Evolutionary conservation across 2,888 invertebrate genomes (phyloP), one percentile per base, ranked within the genome.

Genomic region (Odontocolon sp.): DNA sequence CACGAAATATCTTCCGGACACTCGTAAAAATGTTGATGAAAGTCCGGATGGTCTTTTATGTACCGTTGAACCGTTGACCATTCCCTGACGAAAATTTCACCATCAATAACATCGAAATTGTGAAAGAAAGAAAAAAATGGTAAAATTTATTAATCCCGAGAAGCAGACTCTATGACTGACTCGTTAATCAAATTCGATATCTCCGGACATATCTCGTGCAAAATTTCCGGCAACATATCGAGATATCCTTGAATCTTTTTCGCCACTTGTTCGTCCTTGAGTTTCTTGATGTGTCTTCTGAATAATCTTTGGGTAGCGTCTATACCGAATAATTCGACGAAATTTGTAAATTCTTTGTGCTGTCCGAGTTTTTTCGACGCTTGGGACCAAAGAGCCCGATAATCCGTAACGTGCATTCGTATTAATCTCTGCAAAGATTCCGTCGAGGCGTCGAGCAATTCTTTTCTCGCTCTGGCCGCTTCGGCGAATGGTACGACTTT

Each of bases 341-440:
- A 97, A 90, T 96, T 95, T 68, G 95, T 92, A 94, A 97, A 98
- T 87, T 98, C 98, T 59, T 96, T 95, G 86, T 96, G 95, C 80
- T 95, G 95, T 66, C 95, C 94, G 74, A 98, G 92, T 90, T 96
- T 95, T 90, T 97, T 97, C 80, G 95, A 95, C 8, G 95, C 95
- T 83, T 96, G 95, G 36, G 96, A 95, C 97, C 97, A 98, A 83
- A 95, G 92, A 79, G 96, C 96, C 86, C 96, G 94, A 91, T 92
- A 96, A 89, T 95, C 96, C 42, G 95, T 95, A 6, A 96, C 95
- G 87, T 97, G 96, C 85, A 95, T 93, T 80, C 96, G 93, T 80
- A 98, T 96, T 33, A 98, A 93, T 85, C 96, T 94, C 74, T 96
- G 96, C 85, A 97, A 97, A 0, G 97, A 96, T 88, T 98, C 98